A percentile compares a stretch with the other conserved stretches of the same genome.
Conservation (phyloP, 2,113 vertebrate genomes). For the Sitta europaea region DNA sequence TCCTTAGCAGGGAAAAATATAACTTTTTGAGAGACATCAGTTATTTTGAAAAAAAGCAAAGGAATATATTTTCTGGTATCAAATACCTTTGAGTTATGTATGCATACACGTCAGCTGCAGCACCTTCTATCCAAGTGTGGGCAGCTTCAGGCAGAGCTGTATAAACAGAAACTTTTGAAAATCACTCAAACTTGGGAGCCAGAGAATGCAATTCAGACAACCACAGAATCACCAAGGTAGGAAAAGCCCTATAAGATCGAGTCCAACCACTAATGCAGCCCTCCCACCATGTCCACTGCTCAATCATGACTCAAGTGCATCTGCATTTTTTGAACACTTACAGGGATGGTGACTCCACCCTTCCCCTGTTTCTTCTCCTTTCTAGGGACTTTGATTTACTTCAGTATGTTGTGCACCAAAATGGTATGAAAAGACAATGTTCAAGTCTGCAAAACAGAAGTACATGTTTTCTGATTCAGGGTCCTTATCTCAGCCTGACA, state of each 20-base stretch:
- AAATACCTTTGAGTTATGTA: neutral
- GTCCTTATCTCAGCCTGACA: neutral
- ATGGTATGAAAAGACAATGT: neutral
- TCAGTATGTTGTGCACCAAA: neutral
- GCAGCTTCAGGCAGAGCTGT: neutral
- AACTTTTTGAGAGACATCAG: neutral
- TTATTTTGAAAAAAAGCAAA: conserved; percentile 32
- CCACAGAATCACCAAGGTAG: neutral
- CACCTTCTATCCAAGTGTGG: neutral
- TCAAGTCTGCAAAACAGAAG: neutral
- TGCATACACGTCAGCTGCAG: neutral
- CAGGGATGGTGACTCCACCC: too few relatives aligned
- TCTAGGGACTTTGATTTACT: neutral
- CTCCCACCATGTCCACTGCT: too few relatives aligned
- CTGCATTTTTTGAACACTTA: neutral
- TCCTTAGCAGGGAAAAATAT: neutral
- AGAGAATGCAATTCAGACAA: neutral
- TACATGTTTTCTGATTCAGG: neutral
- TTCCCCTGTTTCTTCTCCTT: neutral
- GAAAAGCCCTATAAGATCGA: neutral
- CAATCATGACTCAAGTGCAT: neutral
- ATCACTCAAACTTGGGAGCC: neutral
- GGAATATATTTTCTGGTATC: neutral
- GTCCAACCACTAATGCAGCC: accelerated
- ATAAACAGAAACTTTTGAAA: neutral